Percentiles rank a stretch among this genome's conserved stretches.
These are phyloP conservation scores for Pluvianellus socialis DNA, from an alignment of 2,113 vertebrate genomes.

Conservation along the genomic window DNA sequence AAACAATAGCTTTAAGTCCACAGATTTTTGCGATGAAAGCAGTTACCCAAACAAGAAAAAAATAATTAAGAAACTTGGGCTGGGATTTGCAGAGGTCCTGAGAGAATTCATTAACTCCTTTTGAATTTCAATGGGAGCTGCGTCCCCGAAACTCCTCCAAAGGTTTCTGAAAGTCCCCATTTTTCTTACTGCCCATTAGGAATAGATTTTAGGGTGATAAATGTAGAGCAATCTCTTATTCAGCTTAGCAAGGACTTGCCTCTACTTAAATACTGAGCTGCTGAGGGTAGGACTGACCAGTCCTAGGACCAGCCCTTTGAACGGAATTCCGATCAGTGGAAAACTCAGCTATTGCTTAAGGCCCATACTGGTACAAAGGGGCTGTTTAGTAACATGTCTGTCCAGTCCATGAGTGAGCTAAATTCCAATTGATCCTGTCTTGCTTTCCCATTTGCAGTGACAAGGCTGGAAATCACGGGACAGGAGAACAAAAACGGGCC, in stretches of 20 bases:
- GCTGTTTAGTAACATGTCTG: not conserved
- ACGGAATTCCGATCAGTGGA: not conserved
- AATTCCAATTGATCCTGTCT: not conserved
- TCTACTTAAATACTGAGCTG: not conserved
- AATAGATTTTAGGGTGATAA: not conserved
- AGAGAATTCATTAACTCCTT: slow-evolving; percentile 55
- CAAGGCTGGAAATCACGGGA: not conserved
- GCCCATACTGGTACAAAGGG: not conserved
- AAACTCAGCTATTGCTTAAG: not conserved
- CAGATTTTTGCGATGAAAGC: slow-evolving; percentile 34
- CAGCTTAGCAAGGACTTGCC: not conserved
- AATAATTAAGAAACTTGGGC: slow-evolving; percentile 51
- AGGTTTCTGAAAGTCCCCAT: slow-evolving; percentile 5
- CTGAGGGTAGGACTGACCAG: not conserved
- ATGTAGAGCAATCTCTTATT: not conserved
- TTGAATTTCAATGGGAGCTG: slow-evolving; percentile 44
- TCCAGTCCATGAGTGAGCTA: not conserved
- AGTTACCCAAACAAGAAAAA: slow-evolving; percentile 28
- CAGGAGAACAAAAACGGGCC: not conserved
- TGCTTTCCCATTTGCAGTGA: not conserved
- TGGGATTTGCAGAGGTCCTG: slow-evolving; percentile 44
- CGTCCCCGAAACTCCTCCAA: not conserved
- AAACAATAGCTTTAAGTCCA: slow-evolving; percentile 57
- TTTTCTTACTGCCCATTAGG: not conserved
- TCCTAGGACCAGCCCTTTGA: not conserved